Evolutionary conservation across 2,888 invertebrate species (phyloP).

Genomic region (Escarpia spicata): DNA sequence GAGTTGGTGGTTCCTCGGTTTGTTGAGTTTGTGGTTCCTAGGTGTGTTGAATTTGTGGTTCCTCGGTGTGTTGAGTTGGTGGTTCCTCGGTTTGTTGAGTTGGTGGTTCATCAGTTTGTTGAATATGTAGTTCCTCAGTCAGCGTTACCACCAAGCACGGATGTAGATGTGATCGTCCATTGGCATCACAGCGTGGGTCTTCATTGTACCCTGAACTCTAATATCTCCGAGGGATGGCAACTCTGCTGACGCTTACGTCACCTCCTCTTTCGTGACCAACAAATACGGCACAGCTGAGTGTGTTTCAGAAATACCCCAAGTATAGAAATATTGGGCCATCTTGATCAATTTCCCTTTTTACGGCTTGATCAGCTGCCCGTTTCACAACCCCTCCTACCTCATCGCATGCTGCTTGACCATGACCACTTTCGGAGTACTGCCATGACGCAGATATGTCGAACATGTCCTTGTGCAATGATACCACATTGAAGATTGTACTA

Average conservation of each 20-base stretch:
- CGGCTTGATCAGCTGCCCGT: neutral
- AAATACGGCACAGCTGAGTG: slow-evolving; percentile 11
- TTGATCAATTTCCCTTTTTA: no score
- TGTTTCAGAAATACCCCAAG: neutral
- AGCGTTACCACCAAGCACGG: no score
- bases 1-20: no score
- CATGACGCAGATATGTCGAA: slow-evolving; percentile 7
- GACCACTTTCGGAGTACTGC: slow-evolving; percentile 14
- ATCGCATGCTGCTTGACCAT: neutral
- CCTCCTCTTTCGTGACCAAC: neutral
- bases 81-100: no score
- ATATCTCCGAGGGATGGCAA: neutral
- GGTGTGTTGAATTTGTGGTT: no score
- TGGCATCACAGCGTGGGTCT: neutral
- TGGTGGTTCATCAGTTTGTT: no score
- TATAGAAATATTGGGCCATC: neutral
- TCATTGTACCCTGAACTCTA: neutral
- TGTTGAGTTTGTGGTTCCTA: no score
- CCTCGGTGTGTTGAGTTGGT: no score
- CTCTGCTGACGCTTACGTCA: neutral
- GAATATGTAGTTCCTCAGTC: no score
- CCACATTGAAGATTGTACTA: neutral
- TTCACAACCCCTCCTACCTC: neutral
- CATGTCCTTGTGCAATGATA: neutral
- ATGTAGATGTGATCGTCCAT: neutral